phyloP scores from a whole-genome alignment of 2,797 vertebrate genomes.

The Cephalopachus bancanus region DNA sequence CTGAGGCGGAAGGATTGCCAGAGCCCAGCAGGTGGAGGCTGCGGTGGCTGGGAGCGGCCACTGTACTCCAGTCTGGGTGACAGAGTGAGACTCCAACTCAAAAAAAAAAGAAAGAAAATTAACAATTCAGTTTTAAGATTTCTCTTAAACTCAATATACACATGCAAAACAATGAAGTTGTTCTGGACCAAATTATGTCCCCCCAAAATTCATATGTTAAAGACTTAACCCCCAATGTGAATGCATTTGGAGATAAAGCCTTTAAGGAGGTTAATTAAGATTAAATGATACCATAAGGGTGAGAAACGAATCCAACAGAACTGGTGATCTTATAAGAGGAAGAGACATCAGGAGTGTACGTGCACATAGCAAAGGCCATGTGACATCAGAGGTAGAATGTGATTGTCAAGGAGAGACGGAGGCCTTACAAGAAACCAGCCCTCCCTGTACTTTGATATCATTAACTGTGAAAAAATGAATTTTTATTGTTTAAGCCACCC shows the following conservation, averaged over 20 bases:
- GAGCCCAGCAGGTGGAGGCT: too few species aligned
- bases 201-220: neutral
- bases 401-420: neutral
- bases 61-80: too few species aligned
- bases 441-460: neutral
- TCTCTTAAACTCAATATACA: conserved; percentile 36
- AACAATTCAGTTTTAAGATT: conserved; percentile 14
- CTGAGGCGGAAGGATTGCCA: too few species aligned
- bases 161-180: conserved; percentile 30
- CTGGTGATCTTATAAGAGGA: neutral
- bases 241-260: neutral
- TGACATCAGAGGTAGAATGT: neutral
- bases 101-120: too few species aligned
- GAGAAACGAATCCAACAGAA: neutral
- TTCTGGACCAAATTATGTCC: neutral
- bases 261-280: neutral
- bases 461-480: neutral
- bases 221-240: neutral
- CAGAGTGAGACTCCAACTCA: too few species aligned
- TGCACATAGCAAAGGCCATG: neutral
- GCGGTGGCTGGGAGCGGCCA: too few species aligned
- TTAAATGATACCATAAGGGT: neutral
- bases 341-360: neutral
- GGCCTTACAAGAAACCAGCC: conserved; percentile 32
- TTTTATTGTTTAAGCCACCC: neutral